Percentiles rank a stretch among this genome's conserved stretches.
phyloP scores from a whole-genome alignment of 2,888 invertebrate species.

The Erpobdella octoculata region DNA sequence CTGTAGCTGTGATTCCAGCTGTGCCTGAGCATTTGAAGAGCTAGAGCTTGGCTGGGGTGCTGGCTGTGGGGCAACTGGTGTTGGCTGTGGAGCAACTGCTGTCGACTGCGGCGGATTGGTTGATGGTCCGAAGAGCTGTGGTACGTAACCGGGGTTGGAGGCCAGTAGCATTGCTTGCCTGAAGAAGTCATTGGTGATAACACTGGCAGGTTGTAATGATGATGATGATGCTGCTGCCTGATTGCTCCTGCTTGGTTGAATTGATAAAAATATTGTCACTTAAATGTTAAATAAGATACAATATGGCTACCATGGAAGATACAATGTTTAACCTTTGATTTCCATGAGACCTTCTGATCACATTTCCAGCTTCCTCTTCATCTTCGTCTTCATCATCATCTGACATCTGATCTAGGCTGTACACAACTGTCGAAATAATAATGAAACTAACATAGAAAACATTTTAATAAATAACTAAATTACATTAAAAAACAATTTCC shows the following conservation, averaged over 20 bases:
- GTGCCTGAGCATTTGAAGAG: too few species aligned
- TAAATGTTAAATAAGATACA: too few species aligned
- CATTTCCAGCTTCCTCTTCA: neutral
- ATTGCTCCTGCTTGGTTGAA: neutral
- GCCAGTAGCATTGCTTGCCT: neutral
- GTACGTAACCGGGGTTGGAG: neutral
- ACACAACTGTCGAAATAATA: neutral
- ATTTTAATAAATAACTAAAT: neutral
- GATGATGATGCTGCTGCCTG: neutral
- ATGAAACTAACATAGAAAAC: neutral
- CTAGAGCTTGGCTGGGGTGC: too few species aligned
- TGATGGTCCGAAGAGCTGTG: neutral
- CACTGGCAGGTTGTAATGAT: neutral
- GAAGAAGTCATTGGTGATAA: slow-evolving; percentile 32
- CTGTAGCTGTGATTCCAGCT: slow-evolving; percentile 50
- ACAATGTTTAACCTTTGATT: too few species aligned
- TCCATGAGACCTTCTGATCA: neutral
- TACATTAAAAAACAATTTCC: neutral
- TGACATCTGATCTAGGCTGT: neutral
- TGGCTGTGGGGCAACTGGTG: too few species aligned
- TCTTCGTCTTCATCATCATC: neutral
- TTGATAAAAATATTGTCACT: neutral
- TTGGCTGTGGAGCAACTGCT: neutral
- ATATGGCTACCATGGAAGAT: too few species aligned
- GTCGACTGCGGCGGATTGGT: neutral